phyloP scores from a whole-genome alignment of 2,888 invertebrate genomes.

The Linyphia triangularis region DNA sequence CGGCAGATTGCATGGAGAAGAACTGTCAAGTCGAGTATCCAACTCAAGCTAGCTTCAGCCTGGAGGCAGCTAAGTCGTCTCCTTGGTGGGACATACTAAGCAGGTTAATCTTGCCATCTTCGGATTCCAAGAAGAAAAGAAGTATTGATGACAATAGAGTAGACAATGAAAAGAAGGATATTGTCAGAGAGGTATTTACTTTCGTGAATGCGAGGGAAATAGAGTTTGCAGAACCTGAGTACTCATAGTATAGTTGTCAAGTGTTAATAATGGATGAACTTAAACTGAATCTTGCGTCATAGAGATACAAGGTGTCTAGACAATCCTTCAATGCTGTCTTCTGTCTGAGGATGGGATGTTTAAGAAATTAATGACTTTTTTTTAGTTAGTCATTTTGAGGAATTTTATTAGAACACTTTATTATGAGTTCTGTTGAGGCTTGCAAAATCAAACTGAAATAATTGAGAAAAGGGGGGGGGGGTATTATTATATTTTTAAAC shows the following conservation, averaged over 20 bases:
- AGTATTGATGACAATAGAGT: not conserved
- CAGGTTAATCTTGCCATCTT: not conserved
- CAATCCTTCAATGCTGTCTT: no score
- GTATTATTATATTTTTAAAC: no score
- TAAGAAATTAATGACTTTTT: no score
- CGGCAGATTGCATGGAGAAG: slow-evolving; percentile 43
- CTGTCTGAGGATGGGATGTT: no score
- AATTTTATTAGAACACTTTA: no score
- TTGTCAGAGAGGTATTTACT: slow-evolving; percentile 17
- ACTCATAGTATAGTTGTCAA: not conserved
- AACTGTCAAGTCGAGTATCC: slow-evolving; percentile 51
- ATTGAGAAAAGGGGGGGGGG: no score
- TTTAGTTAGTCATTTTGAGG: no score
- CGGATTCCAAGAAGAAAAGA: not conserved
- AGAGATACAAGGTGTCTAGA: not conserved
- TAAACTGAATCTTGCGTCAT: not conserved
- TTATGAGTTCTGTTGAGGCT: no score
- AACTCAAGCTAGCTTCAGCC: not conserved
- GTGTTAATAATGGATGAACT: no score
- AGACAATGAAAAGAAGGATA: not conserved
- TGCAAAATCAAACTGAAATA: no score
- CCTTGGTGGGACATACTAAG: not conserved
- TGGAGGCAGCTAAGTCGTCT: not conserved
- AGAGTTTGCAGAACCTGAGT: slow-evolving; percentile 9
- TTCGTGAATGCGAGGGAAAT: not conserved